Conservation (phyloP, 30 jellyfish, hydroid and myxozoan species). For the Aurelia aurita region DNA sequence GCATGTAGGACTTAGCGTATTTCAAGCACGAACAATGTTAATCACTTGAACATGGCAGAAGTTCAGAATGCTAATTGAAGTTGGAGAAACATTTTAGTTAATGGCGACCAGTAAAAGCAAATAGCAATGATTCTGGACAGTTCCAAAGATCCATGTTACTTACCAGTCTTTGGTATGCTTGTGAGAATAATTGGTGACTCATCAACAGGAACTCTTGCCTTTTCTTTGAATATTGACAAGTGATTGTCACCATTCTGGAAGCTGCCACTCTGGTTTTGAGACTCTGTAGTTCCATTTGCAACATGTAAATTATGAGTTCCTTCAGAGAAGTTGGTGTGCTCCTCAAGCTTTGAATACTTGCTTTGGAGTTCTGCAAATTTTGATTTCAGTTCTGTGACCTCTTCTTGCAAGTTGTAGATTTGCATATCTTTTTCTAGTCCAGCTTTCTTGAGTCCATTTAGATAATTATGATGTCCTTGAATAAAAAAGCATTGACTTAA, state of each 20-base stretch:
- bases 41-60: no score
- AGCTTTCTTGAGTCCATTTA: conserved; percentile 36
- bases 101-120: no score
- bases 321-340: no score
- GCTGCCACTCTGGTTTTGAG: no score
- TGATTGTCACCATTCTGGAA: background rate
- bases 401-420: conserved; percentile 46
- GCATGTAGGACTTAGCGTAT: no score
- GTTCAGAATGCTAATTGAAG: no score
- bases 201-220: background rate
- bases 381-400: conserved; percentile 13
- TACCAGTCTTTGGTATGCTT: conserved; percentile 8
- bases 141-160: background rate
- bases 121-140: no score
- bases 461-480: conserved; percentile 8
- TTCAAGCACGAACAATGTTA: no score
- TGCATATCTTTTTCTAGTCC: conserved; percentile 62
- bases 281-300: no score
- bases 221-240: background rate
- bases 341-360: conserved; percentile 8
- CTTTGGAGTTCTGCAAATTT: conserved; percentile 29
- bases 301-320: no score
- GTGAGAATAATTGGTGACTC: conserved; percentile 16
- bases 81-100: no score
- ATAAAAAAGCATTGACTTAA: no score